A percentile compares a stretch with the other conserved stretches of the same genome.
phyloP scores from a whole-genome alignment of 2,113 vertebrate genomes.

The Myrmophylax atrothorax region DNA sequence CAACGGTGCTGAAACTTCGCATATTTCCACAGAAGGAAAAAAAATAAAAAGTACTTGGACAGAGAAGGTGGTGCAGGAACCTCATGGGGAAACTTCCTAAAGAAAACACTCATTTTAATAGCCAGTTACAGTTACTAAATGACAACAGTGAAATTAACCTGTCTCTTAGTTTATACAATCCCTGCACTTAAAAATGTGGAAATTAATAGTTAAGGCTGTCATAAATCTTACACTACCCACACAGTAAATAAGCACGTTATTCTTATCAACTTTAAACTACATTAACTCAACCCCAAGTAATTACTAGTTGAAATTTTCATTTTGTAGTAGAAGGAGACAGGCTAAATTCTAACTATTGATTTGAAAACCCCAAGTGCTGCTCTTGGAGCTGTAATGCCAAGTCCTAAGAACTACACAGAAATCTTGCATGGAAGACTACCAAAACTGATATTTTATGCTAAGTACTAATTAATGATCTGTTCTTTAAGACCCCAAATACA shows the following conservation, averaged over 20 bases:
- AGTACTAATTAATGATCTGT: neutral
- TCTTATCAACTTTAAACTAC: neutral
- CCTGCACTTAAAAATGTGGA: neutral
- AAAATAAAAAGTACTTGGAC: neutral
- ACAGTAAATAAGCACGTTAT: neutral
- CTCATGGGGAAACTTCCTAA: neutral
- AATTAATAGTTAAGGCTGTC: conserved; percentile 7
- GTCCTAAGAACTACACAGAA: neutral
- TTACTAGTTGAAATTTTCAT: neutral
- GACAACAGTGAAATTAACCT: neutral
- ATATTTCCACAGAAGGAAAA: neutral
- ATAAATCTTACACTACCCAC: neutral
- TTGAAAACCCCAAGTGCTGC: neutral
- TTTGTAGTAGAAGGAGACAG: neutral
- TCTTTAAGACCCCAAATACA: neutral
- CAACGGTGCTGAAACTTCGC: neutral
- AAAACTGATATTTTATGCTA: neutral
- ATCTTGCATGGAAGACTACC: neutral
- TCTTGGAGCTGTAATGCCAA: neutral
- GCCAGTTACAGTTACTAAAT: neutral
- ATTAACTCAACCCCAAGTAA: neutral
- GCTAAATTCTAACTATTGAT: neutral
- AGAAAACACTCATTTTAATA: neutral
- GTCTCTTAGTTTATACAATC: neutral
- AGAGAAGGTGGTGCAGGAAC: neutral